Evolutionary conservation across 2,113 vertebrate genomes (phyloP), one percentile per base, ranked within the genome.

Genomic region (Polypterus senegalus): DNA sequence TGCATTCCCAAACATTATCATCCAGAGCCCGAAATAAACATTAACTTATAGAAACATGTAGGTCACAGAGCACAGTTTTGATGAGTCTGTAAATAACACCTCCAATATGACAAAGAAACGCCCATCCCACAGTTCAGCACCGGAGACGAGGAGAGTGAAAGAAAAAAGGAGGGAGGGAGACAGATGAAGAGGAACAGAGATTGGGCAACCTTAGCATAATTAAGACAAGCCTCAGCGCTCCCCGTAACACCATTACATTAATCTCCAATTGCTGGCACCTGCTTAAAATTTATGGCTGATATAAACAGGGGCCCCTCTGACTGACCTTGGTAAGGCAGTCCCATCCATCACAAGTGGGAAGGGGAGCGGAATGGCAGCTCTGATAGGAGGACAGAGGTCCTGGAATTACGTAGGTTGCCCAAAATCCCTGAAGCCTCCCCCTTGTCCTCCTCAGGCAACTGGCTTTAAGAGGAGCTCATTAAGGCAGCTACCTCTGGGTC

Each of bases 201-300:
- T 85, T 83, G 72, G 46, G 82, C 81, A 85, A 89, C 86, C 86
- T 86, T 86, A 87, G 86, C 86, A 87, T 89, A 89, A 89, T 90
- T 87, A 90, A 90, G 87, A 86, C 87, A 90, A 88, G 87, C 77
- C 77, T 88, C 83, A 88, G 80, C 78, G 86, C 84, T 79, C 86
- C 79, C 87, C 75, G 73, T 69, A 77, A 77, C 75, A 81, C 85
- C 82, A 85, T 88, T 86, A 81, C 84, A 90, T 90, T 90, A 89
- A 90, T 89, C 87, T 88, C 86, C 75, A 78, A 86, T 84, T 69
- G 61, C 68, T 87, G 85, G 81, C 87, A 90, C 85, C 83, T 87
- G 81, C 86, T 74, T 81, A 55, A 83, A 87, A 88, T 89, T 88
- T 89, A 90, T 86, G 85, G 81, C 84, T 83, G 84, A 88, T 79